Conservation (phyloP, 2,888 invertebrate genomes). For the Volucella inflata region DNA sequence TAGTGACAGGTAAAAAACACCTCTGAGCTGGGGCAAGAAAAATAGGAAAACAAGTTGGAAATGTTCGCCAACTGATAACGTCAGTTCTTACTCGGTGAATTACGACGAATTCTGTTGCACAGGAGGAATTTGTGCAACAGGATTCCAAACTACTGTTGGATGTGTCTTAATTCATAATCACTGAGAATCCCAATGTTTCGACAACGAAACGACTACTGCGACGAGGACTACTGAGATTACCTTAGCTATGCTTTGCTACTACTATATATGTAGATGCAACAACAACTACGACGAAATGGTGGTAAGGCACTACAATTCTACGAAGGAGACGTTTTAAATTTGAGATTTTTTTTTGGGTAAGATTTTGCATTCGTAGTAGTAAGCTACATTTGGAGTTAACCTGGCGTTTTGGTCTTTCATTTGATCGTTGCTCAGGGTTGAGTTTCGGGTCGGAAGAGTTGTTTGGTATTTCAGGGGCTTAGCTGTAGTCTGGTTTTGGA, state of each 20-base stretch:
- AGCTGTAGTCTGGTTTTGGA: conserved; percentile 29
- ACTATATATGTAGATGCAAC: neutral
- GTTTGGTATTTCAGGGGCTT: conserved; percentile 50
- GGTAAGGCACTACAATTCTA: too few relatives aligned
- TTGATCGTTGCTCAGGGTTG: conserved; percentile 53
- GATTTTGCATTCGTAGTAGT: conserved; percentile 51
- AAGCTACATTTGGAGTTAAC: conserved; percentile 48
- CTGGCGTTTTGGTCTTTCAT: conserved; percentile 36
- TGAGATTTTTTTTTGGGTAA: conserved; percentile 39
- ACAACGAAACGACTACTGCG: conserved; percentile 64
- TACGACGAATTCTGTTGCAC: conserved; percentile 66
- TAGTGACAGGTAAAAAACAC: conserved; percentile 70
- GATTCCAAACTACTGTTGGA: conserved; percentile 70
- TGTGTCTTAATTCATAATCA: conserved; percentile 75
- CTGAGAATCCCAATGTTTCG: conserved; percentile 73
- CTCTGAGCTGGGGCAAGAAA: conserved; percentile 34
- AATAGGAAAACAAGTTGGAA: conserved; percentile 68
- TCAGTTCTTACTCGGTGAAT: conserved; percentile 73
- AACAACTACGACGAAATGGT: conserved; percentile 16
- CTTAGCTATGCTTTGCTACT: too few relatives aligned
- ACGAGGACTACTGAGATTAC: conserved; percentile 35
- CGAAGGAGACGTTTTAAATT: conserved; percentile 68
- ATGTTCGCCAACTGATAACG: conserved; percentile 75
- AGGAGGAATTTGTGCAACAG: conserved; percentile 73
- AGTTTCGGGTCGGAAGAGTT: conserved; percentile 50